These are phyloP conservation scores for Hypotaenidia philippensis DNA, from an alignment of 2,797 vertebrate genomes.

Conservation along the genomic window DNA sequence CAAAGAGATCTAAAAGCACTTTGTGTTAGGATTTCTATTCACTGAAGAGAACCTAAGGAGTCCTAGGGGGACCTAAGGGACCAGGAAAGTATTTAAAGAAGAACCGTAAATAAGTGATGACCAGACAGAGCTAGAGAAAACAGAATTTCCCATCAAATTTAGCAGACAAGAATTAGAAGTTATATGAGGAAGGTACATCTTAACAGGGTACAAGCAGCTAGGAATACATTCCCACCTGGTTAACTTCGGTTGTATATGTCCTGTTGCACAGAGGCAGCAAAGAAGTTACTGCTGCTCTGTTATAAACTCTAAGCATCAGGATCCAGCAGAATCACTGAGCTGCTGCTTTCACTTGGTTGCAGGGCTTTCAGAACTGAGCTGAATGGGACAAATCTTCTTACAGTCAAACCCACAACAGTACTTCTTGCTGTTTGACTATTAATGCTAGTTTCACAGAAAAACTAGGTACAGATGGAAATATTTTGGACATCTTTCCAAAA, in stretches of 20 bases:
- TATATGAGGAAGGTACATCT: neutral
- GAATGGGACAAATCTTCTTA: neutral
- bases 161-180: neutral
- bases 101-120: neutral
- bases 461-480: neutral
- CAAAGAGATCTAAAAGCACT: neutral
- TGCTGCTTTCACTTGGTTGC: neutral
- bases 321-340: neutral
- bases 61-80: neutral
- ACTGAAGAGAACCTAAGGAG: neutral
- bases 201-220: neutral
- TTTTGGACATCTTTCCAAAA: constrained; percentile 3
- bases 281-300: neutral
- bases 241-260: neutral
- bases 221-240: neutral
- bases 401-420: neutral
- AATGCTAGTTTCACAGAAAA: neutral
- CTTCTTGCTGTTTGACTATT: neutral
- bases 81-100: neutral
- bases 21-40: neutral
- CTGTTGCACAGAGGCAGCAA: neutral
- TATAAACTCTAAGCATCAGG: neutral
- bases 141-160: neutral
- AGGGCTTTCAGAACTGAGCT: neutral
- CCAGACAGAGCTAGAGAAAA: neutral